These are phyloP conservation scores for Drosophila kikkawai DNA, from an alignment of 1,140 invertebrate species.

Conservation along the genomic window DNA sequence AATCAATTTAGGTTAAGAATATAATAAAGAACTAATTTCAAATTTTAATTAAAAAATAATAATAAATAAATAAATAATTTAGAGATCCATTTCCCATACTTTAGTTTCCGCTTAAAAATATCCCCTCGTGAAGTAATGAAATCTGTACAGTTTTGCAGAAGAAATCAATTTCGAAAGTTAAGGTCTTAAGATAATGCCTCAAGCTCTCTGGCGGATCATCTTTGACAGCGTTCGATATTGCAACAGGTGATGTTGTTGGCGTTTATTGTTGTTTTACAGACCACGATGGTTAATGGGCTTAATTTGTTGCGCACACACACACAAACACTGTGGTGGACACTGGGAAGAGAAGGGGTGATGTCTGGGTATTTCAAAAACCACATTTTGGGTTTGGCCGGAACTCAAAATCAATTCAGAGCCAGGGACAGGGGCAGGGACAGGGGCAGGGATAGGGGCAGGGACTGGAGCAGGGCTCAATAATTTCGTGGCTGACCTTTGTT, in stretches of 20 bases:
- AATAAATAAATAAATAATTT: no score
- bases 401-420: slow-evolving; percentile 43
- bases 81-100: no score
- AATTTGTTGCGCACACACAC: slow-evolving; percentile 47
- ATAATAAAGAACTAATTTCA: neutral
- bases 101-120: neutral
- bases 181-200: slow-evolving; percentile 23
- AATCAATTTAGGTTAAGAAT: no score
- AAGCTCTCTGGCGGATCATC: slow-evolving; percentile 34
- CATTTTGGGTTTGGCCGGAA: slow-evolving; percentile 60
- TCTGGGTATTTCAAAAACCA: slow-evolving; percentile 41
- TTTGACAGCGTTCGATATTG: slow-evolving; percentile 37
- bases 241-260: slow-evolving; percentile 47
- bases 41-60: neutral
- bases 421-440: neutral
- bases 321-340: no score
- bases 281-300: slow-evolving; percentile 53
- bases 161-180: slow-evolving; percentile 32
- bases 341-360: neutral
- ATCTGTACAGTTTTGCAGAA: neutral
- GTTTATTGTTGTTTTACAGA: slow-evolving; percentile 2
- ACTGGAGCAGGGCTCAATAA: slow-evolving; percentile 22
- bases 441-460: neutral
- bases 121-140: neutral
- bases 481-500: slow-evolving; percentile 55